Evolutionary conservation across 2,797 vertebrate genomes (phyloP), one percentile per base, ranked within the genome.

Genomic region (Tadarida brasiliensis): DNA sequence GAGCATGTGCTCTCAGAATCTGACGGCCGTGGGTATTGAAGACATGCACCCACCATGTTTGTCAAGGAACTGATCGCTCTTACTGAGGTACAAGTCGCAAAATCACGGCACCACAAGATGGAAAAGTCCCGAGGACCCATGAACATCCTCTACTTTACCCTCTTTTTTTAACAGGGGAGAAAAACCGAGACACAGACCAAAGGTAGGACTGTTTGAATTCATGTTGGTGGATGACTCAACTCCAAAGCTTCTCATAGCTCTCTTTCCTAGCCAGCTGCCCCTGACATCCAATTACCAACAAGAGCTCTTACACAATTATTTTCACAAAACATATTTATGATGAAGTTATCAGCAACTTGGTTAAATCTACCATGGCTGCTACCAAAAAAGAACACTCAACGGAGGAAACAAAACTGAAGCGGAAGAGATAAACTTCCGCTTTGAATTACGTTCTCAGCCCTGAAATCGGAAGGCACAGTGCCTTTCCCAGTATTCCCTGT

Each of bases 331-430:
- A 68, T 63, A 76, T 90, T 83, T 30, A 39, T 30, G 54, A 63
- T 1, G 49, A 44, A 33, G 30, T 77, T 92, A 74, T 0, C 74
- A 8, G 28, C 71, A 90, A 84, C 87, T 2, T 67, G 67, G 44
- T 68, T 57, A 68, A 73, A 70, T 39, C 86, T 33, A 71, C 35
- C 59, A 90, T 0, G 1, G 16, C 35, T 71, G 28, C 81, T 61
- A 77, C 20, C 61, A 28, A 77, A 87, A 96, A 94, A 80, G 73
- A 49, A 89, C 83, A 96, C 93, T 71, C 47, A 91, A 71, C 0
- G 9, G 65, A 85, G 17, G 44, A 65, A 92, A 44, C 9, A 61
- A 65, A 90, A 84, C 5, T 5, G 56, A n/a, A 63, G 73, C 35
- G 74, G 51, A 35, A 81, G 90, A 87, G 80, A 65, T 83, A 70